Percentiles rank a stretch among this genome's conserved stretches.
Conservation (phyloP, 2,113 vertebrate species). For the Actenoides lindsayi region DNA sequence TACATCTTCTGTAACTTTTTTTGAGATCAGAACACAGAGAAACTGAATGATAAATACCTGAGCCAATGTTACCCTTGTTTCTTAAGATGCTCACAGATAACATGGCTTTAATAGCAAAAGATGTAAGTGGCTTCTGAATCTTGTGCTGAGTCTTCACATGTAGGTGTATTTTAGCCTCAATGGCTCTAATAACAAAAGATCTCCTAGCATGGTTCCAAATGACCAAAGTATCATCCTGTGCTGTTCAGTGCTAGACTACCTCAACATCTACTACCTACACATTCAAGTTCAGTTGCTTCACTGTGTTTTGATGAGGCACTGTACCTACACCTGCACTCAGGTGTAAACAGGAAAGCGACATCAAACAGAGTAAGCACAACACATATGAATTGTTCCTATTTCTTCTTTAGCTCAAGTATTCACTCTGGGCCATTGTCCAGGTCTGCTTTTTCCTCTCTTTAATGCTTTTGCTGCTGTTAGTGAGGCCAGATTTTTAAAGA, state of each 20-base stretch:
- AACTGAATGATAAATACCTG: background rate
- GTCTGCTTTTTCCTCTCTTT: background rate
- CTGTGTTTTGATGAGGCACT: background rate
- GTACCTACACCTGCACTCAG: background rate
- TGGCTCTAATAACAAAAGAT: background rate
- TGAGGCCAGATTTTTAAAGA: background rate
- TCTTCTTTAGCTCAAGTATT: background rate
- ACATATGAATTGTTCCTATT: background rate
- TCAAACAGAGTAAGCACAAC: background rate
- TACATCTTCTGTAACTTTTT: background rate
- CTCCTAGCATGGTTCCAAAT: background rate
- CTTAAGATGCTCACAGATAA: background rate
- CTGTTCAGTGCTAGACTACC: background rate
- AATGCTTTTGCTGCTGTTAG: background rate
- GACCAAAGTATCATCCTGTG: background rate
- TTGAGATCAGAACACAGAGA: background rate
- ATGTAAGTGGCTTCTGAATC: no score
- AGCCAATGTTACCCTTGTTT: background rate
- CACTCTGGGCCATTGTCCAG: background rate
- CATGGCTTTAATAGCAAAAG: background rate
- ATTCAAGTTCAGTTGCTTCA: background rate
- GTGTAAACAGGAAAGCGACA: background rate
- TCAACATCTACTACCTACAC: background rate
- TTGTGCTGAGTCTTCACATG: no score
- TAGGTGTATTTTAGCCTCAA: no score